Evolutionary conservation across 1,140 invertebrate species (phyloP), one percentile per base, ranked within the genome.

Genomic region (Drosophila ercepeae): DNA sequence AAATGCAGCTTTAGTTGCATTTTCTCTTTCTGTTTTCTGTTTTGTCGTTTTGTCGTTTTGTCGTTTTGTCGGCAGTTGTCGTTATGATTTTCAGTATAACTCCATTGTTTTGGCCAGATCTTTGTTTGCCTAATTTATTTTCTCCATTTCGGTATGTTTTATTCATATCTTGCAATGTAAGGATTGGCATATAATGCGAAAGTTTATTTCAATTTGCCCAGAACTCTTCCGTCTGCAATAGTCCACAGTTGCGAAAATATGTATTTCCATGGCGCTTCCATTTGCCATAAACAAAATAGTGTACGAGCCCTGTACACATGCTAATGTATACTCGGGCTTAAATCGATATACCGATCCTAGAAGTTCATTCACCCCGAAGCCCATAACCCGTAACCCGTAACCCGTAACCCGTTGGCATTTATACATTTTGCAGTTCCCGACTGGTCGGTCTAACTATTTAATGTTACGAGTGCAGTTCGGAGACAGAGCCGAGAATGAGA

Each of bases 81-180:
- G 36, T 39, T 39, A 39, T 39, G 36, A 39, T 39, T 39, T 39
- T 16, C 1, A 39, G 36, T 16, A 39, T 14, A 86, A 86, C 84
- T 86, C 68, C 63, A 76, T 81, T 81, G 76, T 65, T 64, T 18
- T 14, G 11, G 13, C 11, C 18, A 7, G 23, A 13, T 52, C 53
- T 57, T 61, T 59, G 63, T 69, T 81, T 77, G 63, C 75, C 72
- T 73, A 78, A 74, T 78, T 78, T 70, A 75, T 79, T 71, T 81
- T 54, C 42, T 53, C 52, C 58, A 55, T 65, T 60, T 84, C 45
- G 60, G 44, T 75, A 84, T 84, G 81, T 81, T 88, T 86, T 86
- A 88, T 86, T 86, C 76, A 86, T 86, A 86, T 77, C 76, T 69
- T 70, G 64, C 59, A 79, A 82, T 82, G 76, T 76, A 74, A 67